Conservation (phyloP, 1,140 invertebrate species). For the Glossosoma conforme region DNA sequence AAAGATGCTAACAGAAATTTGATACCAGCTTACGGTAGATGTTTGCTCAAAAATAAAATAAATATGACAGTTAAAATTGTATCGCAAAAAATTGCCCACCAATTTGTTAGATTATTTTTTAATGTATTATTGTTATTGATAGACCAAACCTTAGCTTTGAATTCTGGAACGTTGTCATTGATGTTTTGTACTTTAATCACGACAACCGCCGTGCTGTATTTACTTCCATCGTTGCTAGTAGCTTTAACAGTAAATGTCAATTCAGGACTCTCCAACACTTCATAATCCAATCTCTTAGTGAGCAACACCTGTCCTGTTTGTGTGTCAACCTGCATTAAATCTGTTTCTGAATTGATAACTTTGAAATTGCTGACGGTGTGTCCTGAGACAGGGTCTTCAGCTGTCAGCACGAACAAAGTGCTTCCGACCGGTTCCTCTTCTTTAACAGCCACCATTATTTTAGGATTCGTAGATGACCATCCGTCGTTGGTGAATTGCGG, state of each 20-base stretch:
- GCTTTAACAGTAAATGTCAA: conserved; percentile 69
- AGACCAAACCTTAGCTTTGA: conserved; percentile 55
- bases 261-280: conserved; percentile 59
- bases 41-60: too few relatives aligned
- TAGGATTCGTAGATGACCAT: conserved; percentile 62
- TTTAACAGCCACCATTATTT: conserved; percentile 62
- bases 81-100: background rate
- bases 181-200: conserved; percentile 67
- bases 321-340: conserved; percentile 56
- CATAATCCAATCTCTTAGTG: conserved; percentile 70
- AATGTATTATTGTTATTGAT: background rate
- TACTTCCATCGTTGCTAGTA: conserved; percentile 61
- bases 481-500: conserved; percentile 68
- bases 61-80: conserved; percentile 1
- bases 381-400: conserved; percentile 66
- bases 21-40: too few relatives aligned
- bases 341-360: conserved; percentile 46
- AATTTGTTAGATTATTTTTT: background rate
- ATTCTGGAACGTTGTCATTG: conserved; percentile 76
- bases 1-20: too few relatives aligned
- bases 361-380: conserved; percentile 60
- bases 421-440: conserved; percentile 76
- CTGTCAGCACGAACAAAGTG: conserved; percentile 66
- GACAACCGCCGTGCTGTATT: conserved; percentile 63
- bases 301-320: conserved; percentile 66